Evolutionary conservation across 2,888 invertebrate genomes (phyloP).

Genomic region (Lithodes maja): DNA sequence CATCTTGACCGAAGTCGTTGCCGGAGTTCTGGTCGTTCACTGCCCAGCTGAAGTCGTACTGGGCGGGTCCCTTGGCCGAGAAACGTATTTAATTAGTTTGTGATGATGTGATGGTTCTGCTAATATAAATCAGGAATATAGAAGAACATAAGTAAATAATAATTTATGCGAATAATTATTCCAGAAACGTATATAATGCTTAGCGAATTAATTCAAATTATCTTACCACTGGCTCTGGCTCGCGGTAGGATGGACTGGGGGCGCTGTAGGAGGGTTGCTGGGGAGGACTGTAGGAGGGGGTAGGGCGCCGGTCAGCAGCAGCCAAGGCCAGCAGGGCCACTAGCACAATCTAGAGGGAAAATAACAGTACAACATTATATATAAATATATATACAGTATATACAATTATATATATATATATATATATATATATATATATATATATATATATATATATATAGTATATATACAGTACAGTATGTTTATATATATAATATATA

Average conservation of each 20-base stretch:
- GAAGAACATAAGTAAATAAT: background rate
- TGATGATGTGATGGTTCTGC: background rate
- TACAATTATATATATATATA: too few species aligned
- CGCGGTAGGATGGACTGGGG: slow-evolving; percentile 37
- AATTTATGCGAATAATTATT: too few species aligned
- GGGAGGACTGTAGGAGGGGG: background rate
- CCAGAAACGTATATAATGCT: too few species aligned
- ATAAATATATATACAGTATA: too few species aligned
- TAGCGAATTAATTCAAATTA: background rate
- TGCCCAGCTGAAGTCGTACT: slow-evolving; percentile 58
- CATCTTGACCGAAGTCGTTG: slow-evolving; percentile 52
- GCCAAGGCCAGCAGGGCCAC: slow-evolving; percentile 36
- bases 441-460: too few species aligned
- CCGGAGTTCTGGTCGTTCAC: slow-evolving; percentile 55
- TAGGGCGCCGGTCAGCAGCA: slow-evolving; percentile 1
- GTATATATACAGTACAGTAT: too few species aligned
- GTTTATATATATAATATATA: too few species aligned
- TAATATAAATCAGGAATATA: background rate
- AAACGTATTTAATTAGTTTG: background rate
- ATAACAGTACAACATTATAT: background rate
- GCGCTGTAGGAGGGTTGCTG: slow-evolving; percentile 41
- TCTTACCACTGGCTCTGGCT: slow-evolving; percentile 40
- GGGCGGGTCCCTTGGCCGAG: slow-evolving; percentile 28
- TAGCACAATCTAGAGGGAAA: slow-evolving; percentile 1
- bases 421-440: too few species aligned